Conservation (phyloP, 2,113 vertebrate species). For the Opisthocomus hoazin region DNA sequence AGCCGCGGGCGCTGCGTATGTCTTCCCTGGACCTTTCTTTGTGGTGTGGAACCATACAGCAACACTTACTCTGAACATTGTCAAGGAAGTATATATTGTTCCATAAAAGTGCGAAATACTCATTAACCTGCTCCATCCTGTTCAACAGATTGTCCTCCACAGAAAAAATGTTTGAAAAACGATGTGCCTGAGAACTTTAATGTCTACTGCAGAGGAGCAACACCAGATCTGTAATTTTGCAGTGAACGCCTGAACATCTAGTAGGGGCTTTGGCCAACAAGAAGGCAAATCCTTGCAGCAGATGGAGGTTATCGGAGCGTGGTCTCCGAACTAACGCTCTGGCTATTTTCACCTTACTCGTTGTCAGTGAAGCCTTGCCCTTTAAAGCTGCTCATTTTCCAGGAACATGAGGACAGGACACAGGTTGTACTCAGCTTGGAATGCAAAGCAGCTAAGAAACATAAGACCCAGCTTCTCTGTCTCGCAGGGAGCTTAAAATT, state of each 20-base stretch:
- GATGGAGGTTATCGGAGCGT: background rate
- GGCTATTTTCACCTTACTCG: background rate
- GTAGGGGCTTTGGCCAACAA: background rate
- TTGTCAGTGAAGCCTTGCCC: background rate
- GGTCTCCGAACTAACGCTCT: background rate
- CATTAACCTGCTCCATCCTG: rapidly evolving
- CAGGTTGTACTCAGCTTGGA: background rate
- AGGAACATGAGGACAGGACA: background rate
- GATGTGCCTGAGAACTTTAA: background rate
- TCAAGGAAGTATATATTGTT: rapidly evolving
- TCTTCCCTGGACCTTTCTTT: background rate
- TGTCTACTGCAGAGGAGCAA: background rate
- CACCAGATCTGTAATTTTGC: background rate
- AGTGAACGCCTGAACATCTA: background rate
- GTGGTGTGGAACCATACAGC: background rate
- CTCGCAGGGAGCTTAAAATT: background rate
- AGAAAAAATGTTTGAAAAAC: background rate
- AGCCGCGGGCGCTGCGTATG: background rate
- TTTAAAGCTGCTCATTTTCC: background rate
- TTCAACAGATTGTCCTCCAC: background rate
- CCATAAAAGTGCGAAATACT: background rate
- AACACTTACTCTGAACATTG: background rate
- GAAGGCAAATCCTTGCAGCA: background rate
- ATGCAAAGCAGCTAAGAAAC: background rate
- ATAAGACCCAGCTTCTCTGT: background rate